phyloP scores from a whole-genome alignment of 2,888 invertebrate genomes.

The Tiliacea aurago region DNA sequence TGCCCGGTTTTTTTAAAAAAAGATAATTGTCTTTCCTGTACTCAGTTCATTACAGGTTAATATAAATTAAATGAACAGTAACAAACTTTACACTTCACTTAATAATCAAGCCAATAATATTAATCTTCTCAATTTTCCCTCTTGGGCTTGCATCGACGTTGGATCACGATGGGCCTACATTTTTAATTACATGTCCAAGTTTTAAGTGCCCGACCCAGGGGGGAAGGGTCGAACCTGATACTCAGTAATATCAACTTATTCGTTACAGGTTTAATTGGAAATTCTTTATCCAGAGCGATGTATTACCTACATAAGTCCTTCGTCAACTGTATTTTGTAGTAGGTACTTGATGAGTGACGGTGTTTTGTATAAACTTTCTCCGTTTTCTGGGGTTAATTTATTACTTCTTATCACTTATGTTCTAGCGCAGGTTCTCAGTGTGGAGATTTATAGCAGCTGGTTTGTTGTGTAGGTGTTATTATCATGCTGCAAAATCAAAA shows the following conservation, averaged over 20 bases:
- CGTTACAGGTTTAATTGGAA: conserved; percentile 36
- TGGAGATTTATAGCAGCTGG: background rate
- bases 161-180: conserved; percentile 25
- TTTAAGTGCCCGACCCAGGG: conserved; percentile 32
- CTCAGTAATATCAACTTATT: conserved; percentile 49
- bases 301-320: conserved; percentile 29
- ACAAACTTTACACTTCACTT: conserved; percentile 20
- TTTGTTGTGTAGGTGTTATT: background rate
- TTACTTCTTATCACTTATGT: conserved; percentile 31
- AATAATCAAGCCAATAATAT: conserved; percentile 42
- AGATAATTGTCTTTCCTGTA: too few relatives aligned
- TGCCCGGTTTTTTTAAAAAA: too few relatives aligned
- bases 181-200: conserved; percentile 50
- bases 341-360: conserved; percentile 9
- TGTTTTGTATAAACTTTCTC: conserved; percentile 16
- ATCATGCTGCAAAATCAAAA: background rate
- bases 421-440: background rate
- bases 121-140: conserved; percentile 22
- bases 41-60: too few relatives aligned
- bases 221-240: conserved; percentile 23
- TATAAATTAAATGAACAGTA: too few relatives aligned
- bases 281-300: conserved; percentile 19
- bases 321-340: conserved; percentile 16
- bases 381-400: conserved; percentile 38
- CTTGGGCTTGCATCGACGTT: conserved; percentile 9